Base-by-base conservation (phyloP, 2,888 invertebrate genomes). In the Volucella bombylans region DNA sequence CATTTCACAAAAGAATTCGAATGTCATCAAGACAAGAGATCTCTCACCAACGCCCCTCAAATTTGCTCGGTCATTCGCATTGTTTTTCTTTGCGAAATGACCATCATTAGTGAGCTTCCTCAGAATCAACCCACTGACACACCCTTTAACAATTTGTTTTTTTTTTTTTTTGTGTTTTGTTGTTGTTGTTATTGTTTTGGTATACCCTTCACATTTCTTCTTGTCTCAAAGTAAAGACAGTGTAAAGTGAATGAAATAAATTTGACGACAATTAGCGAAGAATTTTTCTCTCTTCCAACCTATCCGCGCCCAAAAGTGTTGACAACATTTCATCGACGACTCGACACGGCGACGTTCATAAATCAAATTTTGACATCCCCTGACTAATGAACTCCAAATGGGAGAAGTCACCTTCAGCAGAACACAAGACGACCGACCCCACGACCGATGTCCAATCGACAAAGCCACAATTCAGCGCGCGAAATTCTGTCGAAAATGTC, bases 371-470 rank as follows among this genome's bases (percentile, higher is more conserved):
- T 39, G n/a, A 59, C 73, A 47, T 50, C 61, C 9, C 65, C 67
- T 73, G 65, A 71, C 83, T 83, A 83, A 83, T 74, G 74, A 83
- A 83, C 69, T 83, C 69, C 39, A 78, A 78, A 73, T 72, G 68
- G 47, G 65, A 62, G 61, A 78, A 73, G 73, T 73, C 68, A 73
- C 78, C 73, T 64, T 78, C 54, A 57, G 14, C 1, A 43, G 8
- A 45, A 11, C 8, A n/a, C 14, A 11, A 57, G 11, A 9, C 31
- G 23, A 50, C 61, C 43, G 52, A 57, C 59, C 39, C 8, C 15
- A 15, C 14, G 9, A n/a, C 12, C n/a, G 31, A 50, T 43, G 57
- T 52, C 67, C 55, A 39, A 76, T 54, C 52, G 65, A 31, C 72
- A 77, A 52, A 61, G 55, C 50, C 43, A 73, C 47, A 41, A 64